These are phyloP conservation scores for Patagioenas fasciata DNA, from an alignment of 2,113 vertebrate genomes.

Conservation along the genomic window DNA sequence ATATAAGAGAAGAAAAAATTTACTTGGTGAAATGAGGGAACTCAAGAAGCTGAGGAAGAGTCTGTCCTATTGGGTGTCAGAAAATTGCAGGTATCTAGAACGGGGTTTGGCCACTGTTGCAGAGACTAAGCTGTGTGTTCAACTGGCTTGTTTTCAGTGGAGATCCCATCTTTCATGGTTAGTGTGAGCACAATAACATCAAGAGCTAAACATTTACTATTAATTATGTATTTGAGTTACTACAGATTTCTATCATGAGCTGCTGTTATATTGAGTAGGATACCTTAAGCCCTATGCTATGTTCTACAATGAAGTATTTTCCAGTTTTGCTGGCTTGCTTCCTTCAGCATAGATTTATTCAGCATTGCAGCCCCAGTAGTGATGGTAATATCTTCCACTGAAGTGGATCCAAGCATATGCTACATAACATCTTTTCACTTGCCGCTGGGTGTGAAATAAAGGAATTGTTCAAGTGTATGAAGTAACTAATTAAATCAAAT, in stretches of 20 bases:
- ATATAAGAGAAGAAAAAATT: conserved; percentile 14
- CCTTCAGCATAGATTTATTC: neutral
- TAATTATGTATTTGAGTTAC: neutral
- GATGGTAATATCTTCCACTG: neutral
- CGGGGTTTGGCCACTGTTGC: neutral
- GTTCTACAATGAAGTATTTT: neutral
- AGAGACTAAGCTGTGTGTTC: neutral
- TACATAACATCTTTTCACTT: neutral
- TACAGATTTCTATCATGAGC: neutral
- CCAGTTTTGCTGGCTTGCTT: neutral
- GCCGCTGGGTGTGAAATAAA: conserved; percentile 6
- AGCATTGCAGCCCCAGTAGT: neutral
- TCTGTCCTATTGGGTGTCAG: neutral
- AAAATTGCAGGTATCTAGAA: neutral
- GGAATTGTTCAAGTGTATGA: conserved; percentile 29
- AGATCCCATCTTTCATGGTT: neutral
- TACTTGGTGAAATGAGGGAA: neutral
- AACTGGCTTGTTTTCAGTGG: neutral
- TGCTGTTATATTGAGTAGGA: neutral
- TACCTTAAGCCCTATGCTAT: neutral
- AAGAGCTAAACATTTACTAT: neutral
- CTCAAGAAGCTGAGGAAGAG: neutral
- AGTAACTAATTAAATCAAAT: conserved; percentile 16
- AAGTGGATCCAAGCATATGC: neutral
- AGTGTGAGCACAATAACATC: neutral